Percentiles rank a stretch among this genome's conserved stretches.
Evolutionary conservation across 2,113 vertebrate genomes (phyloP).

Genomic region (Rhagologus leucostigma): DNA sequence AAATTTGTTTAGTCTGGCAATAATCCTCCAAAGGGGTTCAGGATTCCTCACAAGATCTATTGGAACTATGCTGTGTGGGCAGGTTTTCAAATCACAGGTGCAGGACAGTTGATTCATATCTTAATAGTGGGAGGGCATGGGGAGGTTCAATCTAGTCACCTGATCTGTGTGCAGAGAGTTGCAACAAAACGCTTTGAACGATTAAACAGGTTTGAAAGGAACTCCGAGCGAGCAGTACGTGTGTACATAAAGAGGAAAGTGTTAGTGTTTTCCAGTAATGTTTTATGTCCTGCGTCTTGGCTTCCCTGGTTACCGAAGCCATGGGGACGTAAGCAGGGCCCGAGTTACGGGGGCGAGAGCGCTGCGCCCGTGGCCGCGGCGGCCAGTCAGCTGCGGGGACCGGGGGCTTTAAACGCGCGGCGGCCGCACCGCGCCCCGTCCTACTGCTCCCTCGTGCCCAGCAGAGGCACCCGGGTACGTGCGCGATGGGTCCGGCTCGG

Average conservation of each 20-base stretch:
- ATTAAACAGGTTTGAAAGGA: background rate
- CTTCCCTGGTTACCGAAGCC: background rate
- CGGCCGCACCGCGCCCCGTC: rapidly evolving
- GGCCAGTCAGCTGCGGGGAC: background rate
- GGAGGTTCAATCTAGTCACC: background rate
- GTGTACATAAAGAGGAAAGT: no score
- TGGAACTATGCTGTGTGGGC: background rate
- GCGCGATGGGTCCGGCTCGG: background rate
- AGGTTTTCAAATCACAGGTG: background rate
- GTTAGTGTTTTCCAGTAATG: background rate
- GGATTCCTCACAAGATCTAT: background rate
- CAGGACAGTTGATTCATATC: rapidly evolving
- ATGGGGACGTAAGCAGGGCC: rapidly evolving
- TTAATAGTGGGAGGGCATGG: rapidly evolving
- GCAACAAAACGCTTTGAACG: background rate
- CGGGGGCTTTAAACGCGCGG: no score
- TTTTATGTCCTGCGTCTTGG: background rate
- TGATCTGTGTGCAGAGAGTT: no score
- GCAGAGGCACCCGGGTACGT: rapidly evolving
- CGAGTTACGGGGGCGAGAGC: no score
- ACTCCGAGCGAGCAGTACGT: background rate
- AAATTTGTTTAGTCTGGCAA: background rate
- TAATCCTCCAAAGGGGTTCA: background rate
- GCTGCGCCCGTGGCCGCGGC: background rate
- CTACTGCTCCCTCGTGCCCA: rapidly evolving